A percentile compares a stretch with the other conserved stretches of the same genome.
Conservation (phyloP, 2,888 invertebrate species). For the Spisula subtruncata region DNA sequence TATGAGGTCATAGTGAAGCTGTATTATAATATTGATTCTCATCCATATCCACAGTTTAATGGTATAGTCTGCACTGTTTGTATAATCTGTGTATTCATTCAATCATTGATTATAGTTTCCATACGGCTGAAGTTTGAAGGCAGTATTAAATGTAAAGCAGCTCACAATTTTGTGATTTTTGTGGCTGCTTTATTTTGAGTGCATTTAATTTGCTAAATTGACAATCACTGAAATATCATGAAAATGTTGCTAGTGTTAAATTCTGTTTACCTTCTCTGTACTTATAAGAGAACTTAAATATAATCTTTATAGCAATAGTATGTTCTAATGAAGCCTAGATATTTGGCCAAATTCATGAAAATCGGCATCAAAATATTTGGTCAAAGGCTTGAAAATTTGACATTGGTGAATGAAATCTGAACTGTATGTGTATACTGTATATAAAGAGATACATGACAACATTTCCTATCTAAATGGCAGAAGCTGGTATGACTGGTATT, state of each 20-base stretch:
- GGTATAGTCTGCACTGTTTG: background rate
- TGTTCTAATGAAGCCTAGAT: too few species aligned
- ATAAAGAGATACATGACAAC: background rate
- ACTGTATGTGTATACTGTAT: background rate
- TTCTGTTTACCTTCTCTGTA: too few species aligned
- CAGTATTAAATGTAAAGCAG: too few species aligned
- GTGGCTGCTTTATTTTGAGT: too few species aligned
- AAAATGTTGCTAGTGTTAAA: too few species aligned
- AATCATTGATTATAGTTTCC: constrained; percentile 10
- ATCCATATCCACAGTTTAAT: background rate
- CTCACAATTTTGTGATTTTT: background rate
- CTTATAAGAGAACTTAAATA: too few species aligned
- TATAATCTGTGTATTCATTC: background rate
- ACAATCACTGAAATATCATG: too few species aligned
- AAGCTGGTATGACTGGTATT: constrained; percentile 9
- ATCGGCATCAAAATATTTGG: too few species aligned
- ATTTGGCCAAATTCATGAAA: too few species aligned
- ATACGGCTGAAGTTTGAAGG: background rate
- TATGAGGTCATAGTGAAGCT: background rate
- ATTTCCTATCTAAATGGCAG: constrained; percentile 10
- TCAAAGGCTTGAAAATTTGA: too few species aligned
- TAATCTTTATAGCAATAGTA: too few species aligned
- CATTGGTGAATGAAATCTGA: background rate
- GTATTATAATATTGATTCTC: background rate
- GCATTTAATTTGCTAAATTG: too few species aligned